These are phyloP conservation scores for Carettochelys insculpta DNA, from an alignment of 2,113 vertebrate genomes.

Conservation along the genomic window DNA sequence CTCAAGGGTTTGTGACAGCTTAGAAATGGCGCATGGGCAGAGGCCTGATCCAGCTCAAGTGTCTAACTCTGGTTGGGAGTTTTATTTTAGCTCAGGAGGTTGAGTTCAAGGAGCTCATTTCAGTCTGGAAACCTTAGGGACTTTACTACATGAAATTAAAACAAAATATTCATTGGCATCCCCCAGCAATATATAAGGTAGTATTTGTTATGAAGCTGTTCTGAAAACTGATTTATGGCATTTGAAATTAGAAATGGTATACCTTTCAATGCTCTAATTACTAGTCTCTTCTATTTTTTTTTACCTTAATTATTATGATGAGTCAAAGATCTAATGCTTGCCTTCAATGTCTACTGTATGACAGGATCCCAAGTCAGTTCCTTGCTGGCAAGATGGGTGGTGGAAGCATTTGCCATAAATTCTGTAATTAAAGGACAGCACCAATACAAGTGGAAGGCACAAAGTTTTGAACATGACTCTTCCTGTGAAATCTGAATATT, in stretches of 20 bases:
- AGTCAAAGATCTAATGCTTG: neutral
- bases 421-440: neutral
- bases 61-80: neutral
- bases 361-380: neutral
- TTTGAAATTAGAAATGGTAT: neutral
- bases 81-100: neutral
- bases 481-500: neutral
- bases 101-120: neutral
- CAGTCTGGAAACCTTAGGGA: neutral
- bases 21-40: neutral
- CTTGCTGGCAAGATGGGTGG: neutral
- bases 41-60: neutral
- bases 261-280: neutral
- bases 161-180: too few relatives aligned
- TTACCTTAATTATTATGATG: neutral
- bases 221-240: neutral
- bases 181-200: neutral
- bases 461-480: neutral
- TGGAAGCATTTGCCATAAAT: neutral
- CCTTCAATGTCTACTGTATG: neutral
- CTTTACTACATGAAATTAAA: too few relatives aligned
- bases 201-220: slow-evolving; percentile 22
- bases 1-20: too few relatives aligned
- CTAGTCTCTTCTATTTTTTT: neutral
- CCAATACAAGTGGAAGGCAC: neutral